A percentile compares a stretch with the other conserved stretches of the same genome.
These are phyloP conservation scores for Dendrolimus pini DNA, from an alignment of 2,888 invertebrate genomes.

Conservation along the genomic window DNA sequence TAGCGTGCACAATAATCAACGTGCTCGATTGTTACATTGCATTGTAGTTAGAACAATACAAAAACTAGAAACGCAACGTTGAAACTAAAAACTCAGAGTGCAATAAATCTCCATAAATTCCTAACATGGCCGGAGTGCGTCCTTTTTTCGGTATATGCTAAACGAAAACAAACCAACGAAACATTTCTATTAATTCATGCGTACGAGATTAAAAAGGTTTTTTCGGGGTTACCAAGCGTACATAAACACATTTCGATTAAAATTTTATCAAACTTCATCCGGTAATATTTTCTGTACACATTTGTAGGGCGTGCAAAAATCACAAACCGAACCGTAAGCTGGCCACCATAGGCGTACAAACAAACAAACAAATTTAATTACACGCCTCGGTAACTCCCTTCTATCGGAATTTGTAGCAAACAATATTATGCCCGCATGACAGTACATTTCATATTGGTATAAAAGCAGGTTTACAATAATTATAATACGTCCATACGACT, in stretches of 20 bases:
- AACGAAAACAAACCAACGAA: too few relatives aligned
- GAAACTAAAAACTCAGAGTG: too few relatives aligned
- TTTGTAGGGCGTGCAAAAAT: slow-evolving; percentile 10
- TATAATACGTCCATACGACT: not conserved
- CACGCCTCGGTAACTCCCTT: slow-evolving; percentile 21
- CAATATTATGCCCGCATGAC: slow-evolving; percentile 5
- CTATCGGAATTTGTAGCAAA: slow-evolving; percentile 28
- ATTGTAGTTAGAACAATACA: too few relatives aligned
- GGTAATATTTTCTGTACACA: slow-evolving; percentile 38
- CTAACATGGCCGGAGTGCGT: too few relatives aligned
- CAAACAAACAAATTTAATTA: slow-evolving; percentile 55
- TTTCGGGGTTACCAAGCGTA: slow-evolving; percentile 15
- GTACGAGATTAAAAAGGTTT: slow-evolving; percentile 10
- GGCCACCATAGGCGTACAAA: slow-evolving; percentile 12
- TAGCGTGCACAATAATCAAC: too few relatives aligned
- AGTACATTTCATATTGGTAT: not conserved
- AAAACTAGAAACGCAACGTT: too few relatives aligned
- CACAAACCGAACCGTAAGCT: slow-evolving; percentile 1
- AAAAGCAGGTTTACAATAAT: not conserved
- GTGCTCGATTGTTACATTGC: too few relatives aligned
- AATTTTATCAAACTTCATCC: slow-evolving; percentile 43
- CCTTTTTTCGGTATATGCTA: too few relatives aligned
- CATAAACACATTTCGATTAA: slow-evolving; percentile 42
- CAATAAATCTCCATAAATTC: too few relatives aligned
- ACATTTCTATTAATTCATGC: too few relatives aligned